Percentiles rank a stretch among this genome's conserved stretches.
Conservation (phyloP, 1,140 invertebrate species). For the Planococcus citri region DNA sequence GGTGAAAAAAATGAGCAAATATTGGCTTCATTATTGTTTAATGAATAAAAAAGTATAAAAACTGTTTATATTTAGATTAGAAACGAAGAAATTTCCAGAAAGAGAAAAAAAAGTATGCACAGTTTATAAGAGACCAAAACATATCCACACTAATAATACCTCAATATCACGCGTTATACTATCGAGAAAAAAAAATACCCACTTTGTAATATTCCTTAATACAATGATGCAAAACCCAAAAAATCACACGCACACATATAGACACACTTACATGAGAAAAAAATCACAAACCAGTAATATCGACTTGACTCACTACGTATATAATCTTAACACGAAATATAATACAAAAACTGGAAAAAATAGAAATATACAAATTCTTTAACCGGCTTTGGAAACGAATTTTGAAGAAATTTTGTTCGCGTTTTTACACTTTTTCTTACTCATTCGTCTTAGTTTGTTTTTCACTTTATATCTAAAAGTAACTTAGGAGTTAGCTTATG, state of each 20-base stretch:
- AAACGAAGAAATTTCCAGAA: not conserved
- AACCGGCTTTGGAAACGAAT: not conserved
- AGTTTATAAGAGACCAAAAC: not conserved
- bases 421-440: not conserved
- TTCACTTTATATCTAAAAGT: no score
- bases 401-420: not conserved
- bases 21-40: not conserved
- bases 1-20: not conserved
- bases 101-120: not conserved
- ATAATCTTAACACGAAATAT: no score
- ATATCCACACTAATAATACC: not conserved
- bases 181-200: not conserved
- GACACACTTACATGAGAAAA: not conserved
- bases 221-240: not conserved
- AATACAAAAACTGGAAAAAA: no score
- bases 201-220: not conserved
- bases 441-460: no score
- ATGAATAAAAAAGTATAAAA: slow-evolving; percentile 2
- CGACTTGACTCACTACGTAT: not conserved
- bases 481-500: no score
- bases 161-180: not conserved
- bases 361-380: not conserved
- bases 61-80: not conserved
- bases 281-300: not conserved
- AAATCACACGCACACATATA: not conserved